A percentile compares a stretch with the other conserved stretches of the same genome.
Conservation (phyloP, 2,113 vertebrate genomes). For the Butorides virescens region DNA sequence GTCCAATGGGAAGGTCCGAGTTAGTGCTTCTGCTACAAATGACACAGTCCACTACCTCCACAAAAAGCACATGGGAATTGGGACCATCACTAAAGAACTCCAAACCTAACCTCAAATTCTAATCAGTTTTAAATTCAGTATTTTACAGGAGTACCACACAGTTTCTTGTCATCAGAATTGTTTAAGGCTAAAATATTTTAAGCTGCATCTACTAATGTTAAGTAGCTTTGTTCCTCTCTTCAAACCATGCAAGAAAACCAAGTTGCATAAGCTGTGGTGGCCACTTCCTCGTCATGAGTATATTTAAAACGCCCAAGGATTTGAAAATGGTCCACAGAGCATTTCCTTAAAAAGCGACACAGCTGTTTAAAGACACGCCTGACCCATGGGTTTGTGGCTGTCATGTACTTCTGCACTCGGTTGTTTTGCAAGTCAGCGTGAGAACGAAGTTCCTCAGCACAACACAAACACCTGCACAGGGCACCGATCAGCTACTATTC, state of each 20-base stretch:
- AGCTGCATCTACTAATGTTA: not conserved
- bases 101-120: not conserved
- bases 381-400: not conserved
- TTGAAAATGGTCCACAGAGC: not conserved
- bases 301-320: not conserved
- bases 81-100: not conserved
- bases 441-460: not conserved
- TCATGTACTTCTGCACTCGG: not conserved
- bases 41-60: not conserved
- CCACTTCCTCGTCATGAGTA: not conserved
- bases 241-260: not conserved
- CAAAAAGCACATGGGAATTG: not conserved
- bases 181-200: not conserved
- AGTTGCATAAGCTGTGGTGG: not conserved
- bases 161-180: not conserved
- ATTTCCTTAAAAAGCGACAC: not conserved
- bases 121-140: not conserved
- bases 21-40: not conserved
- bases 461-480: not conserved
- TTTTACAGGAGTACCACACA: not conserved
- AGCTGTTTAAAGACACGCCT: not conserved
- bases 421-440: slow-evolving; percentile 16
- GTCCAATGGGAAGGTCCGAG: not conserved
- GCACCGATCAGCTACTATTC: not conserved
- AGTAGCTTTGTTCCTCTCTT: not conserved